These are phyloP conservation scores for Cydia splendana DNA, from an alignment of 1,140 invertebrate genomes.

Conservation along the genomic window DNA sequence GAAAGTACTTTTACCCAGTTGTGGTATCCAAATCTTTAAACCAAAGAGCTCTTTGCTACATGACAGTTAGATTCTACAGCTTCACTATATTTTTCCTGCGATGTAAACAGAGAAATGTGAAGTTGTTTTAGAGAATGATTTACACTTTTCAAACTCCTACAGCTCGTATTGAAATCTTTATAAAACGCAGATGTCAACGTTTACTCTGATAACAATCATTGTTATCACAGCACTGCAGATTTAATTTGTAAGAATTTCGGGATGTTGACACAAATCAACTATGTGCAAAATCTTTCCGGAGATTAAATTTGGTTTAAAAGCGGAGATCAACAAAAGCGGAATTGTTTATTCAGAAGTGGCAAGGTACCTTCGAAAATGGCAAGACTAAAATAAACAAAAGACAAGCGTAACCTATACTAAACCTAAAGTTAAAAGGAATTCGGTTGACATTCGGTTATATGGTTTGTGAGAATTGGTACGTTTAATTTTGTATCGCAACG, in stretches of 20 bases:
- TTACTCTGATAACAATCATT: constrained; percentile 24
- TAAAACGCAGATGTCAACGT: constrained; percentile 13
- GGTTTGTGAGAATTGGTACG: constrained; percentile 11
- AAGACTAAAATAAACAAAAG: constrained; percentile 42
- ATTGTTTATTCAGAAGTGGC: constrained; percentile 60
- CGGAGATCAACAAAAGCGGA: constrained; percentile 45
- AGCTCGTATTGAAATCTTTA: background rate
- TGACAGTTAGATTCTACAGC: constrained; percentile 45
- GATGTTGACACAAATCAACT: constrained; percentile 54
- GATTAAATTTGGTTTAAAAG: constrained; percentile 45
- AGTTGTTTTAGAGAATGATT: constrained; percentile 47
- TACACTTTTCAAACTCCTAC: constrained; percentile 34
- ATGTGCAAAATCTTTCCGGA: constrained; percentile 48
- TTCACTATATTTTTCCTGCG: constrained; percentile 41
- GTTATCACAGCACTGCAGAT: constrained; percentile 13
- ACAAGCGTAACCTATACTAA: constrained; percentile 16
- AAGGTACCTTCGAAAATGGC: constrained; percentile 58
- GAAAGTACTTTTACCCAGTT: background rate
- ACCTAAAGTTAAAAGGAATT: constrained; percentile 40
- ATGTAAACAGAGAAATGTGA: constrained; percentile 35
- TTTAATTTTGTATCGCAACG: constrained; percentile 42
- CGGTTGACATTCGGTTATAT: constrained; percentile 37
- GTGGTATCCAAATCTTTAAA: constrained; percentile 30
- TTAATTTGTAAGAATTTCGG: constrained; percentile 47
- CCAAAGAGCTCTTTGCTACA: constrained; percentile 46